A percentile compares a stretch with the other conserved stretches of the same genome.
phyloP scores from a whole-genome alignment of 2,797 vertebrate genomes.

The Sternarchorhynchus goeldii region DNA sequence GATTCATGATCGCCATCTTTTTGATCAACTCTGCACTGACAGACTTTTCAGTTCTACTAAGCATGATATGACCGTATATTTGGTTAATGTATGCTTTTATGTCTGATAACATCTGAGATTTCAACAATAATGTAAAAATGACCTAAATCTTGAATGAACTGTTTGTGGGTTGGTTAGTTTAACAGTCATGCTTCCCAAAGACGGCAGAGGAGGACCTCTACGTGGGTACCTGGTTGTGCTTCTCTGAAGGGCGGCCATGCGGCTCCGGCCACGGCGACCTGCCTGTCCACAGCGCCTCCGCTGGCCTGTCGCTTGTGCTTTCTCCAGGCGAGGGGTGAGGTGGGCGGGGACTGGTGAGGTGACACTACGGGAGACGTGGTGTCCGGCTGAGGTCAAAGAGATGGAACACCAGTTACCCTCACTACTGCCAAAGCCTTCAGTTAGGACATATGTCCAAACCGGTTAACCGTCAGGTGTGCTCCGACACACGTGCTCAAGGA shows the following conservation, averaged over 20 bases:
- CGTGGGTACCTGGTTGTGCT: slow-evolving; percentile 82
- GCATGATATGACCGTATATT: too few relatives aligned
- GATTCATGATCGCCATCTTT: too few relatives aligned
- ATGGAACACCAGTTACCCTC: slow-evolving; percentile 13
- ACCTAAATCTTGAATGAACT: too few relatives aligned
- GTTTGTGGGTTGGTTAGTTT: too few relatives aligned
- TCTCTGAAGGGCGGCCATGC: slow-evolving; percentile 94
- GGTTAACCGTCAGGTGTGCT: background rate
- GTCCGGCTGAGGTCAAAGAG: slow-evolving; percentile 74
- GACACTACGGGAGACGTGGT: slow-evolving; percentile 95
- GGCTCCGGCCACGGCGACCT: slow-evolving; percentile 79
- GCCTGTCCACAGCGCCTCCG: slow-evolving; percentile 87
- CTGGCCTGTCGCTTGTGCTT: slow-evolving; percentile 95
- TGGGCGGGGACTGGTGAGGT: slow-evolving; percentile 93
- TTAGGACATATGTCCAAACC: slow-evolving; percentile 3
- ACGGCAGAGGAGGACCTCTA: too few relatives aligned
- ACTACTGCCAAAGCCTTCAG: background rate
- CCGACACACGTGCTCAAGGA: background rate
- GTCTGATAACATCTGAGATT: too few relatives aligned
- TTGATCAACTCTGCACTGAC: too few relatives aligned
- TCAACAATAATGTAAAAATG: too few relatives aligned
- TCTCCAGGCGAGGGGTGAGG: slow-evolving; percentile 92
- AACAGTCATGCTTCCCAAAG: too few relatives aligned
- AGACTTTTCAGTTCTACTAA: too few relatives aligned
- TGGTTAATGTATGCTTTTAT: too few relatives aligned